These are phyloP conservation scores for Nymphicus hollandicus DNA, from an alignment of 2,113 vertebrate species.

Conservation along the genomic window DNA sequence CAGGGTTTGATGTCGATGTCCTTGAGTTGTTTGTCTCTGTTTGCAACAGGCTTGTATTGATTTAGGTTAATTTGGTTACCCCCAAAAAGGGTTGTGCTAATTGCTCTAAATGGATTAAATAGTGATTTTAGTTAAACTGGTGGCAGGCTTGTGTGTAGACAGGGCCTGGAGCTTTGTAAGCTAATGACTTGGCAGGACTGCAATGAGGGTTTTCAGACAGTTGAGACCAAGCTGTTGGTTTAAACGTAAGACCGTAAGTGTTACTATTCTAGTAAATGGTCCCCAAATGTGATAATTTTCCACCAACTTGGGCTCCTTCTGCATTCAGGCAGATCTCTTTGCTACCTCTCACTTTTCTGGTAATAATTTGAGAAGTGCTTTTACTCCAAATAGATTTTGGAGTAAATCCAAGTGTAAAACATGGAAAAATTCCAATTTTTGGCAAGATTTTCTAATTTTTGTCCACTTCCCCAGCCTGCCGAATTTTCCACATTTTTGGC, in stretches of 20 bases:
- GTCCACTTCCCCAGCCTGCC: neutral
- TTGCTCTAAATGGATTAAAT: slow-evolving; percentile 62
- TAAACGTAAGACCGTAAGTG: neutral
- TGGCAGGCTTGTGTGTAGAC: slow-evolving; percentile 49
- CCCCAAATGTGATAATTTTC: neutral
- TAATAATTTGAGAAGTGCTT: neutral
- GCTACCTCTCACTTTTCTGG: neutral
- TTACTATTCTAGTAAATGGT: neutral
- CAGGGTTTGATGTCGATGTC: neutral
- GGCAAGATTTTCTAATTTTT: neutral
- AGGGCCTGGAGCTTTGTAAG: slow-evolving; percentile 61
- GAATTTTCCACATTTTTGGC: neutral
- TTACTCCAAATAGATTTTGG: neutral
- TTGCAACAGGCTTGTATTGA: slow-evolving; percentile 35
- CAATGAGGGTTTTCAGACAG: neutral
- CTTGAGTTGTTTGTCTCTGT: slow-evolving; percentile 34
- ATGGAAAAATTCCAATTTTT: neutral
- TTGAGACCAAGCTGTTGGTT: slow-evolving; percentile 20
- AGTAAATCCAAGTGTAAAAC: neutral
- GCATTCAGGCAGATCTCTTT: neutral
- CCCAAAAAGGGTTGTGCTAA: slow-evolving; percentile 30
- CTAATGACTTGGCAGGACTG: slow-evolving; percentile 54
- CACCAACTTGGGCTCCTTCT: neutral
- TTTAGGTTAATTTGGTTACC: slow-evolving; percentile 57
- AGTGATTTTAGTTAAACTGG: slow-evolving; percentile 48